phyloP scores from a whole-genome alignment of 2,797 vertebrate species.

The Eutrigla gurnardus region DNA sequence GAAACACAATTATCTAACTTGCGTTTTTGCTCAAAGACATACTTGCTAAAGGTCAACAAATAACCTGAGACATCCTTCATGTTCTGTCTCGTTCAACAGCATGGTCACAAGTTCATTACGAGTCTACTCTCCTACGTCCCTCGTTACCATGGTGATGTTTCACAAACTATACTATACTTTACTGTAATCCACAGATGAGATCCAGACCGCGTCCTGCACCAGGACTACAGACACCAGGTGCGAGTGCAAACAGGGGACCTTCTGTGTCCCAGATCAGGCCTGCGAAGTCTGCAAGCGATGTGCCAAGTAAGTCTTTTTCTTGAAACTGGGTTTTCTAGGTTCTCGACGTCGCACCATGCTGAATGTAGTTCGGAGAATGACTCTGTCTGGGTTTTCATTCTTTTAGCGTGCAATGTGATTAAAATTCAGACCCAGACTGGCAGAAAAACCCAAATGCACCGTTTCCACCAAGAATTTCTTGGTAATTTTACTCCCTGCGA shows the following conservation, averaged over 20 bases:
- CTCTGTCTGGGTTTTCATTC: too few relatives aligned
- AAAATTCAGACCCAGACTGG: not conserved
- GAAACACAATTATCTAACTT: slow-evolving; percentile 31
- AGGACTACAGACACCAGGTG: slow-evolving; percentile 80
- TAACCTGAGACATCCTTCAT: not conserved
- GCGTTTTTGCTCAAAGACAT: not conserved
- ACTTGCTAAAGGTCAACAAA: slow-evolving; percentile 6
- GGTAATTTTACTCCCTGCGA: not conserved
- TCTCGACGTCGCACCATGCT: not conserved
- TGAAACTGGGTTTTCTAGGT: not conserved
- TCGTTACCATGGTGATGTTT: not conserved
- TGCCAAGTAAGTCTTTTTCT: slow-evolving; percentile 71
- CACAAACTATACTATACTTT: slow-evolving; percentile 4
- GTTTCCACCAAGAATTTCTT: not conserved
- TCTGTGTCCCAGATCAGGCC: slow-evolving; percentile 85
- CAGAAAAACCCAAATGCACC: not conserved
- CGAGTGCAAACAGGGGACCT: slow-evolving; percentile 78
- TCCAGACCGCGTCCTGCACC: slow-evolving; percentile 71
- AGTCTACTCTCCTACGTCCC: not conserved
- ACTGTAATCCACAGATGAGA: slow-evolving; percentile 76
- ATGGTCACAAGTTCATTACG: slow-evolving; percentile 16
- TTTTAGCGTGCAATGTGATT: too few relatives aligned
- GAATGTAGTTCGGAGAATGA: not conserved
- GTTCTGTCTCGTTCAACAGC: slow-evolving; percentile 1
- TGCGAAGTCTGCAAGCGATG: slow-evolving; percentile 88